Evolutionary conservation across 2,888 invertebrate genomes (phyloP).

Genomic region (Pharmacophagus antenor): DNA sequence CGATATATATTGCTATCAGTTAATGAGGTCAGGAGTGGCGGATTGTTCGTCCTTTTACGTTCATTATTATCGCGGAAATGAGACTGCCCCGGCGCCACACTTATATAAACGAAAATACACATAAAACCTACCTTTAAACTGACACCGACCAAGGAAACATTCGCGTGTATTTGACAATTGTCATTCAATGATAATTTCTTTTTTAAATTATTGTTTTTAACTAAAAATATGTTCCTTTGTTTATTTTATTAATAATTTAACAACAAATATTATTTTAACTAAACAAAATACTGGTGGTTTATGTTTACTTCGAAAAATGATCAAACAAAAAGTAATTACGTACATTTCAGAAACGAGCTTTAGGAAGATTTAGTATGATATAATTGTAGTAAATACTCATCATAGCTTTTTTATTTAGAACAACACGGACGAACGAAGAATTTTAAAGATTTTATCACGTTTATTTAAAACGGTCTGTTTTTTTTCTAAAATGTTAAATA

Average conservation of each 20-base stretch:
- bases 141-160: slow-evolving; percentile 21
- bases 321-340: not conserved
- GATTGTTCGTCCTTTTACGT: slow-evolving; percentile 23
- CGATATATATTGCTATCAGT: slow-evolving; percentile 18
- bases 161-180: slow-evolving; percentile 5
- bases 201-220: not conserved
- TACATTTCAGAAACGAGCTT: slow-evolving; percentile 3
- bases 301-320: not conserved
- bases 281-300: too few relatives aligned
- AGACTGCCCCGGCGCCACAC: slow-evolving; percentile 21
- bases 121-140: slow-evolving; percentile 4
- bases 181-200: not conserved
- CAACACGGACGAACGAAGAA: not conserved
- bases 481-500: too few relatives aligned
- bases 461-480: too few relatives aligned
- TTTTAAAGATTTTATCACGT: too few relatives aligned
- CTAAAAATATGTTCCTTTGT: not conserved
- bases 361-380: not conserved
- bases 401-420: not conserved
- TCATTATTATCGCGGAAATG: slow-evolving; percentile 27
- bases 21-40: slow-evolving; percentile 20
- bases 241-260: not conserved
- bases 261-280: too few relatives aligned
- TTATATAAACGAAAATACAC: slow-evolving; percentile 17
- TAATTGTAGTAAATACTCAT: not conserved